Evolutionary conservation across 2,113 vertebrate species (phyloP), one percentile per base, ranked within the genome.

Genomic region (Sebastes fasciatus): DNA sequence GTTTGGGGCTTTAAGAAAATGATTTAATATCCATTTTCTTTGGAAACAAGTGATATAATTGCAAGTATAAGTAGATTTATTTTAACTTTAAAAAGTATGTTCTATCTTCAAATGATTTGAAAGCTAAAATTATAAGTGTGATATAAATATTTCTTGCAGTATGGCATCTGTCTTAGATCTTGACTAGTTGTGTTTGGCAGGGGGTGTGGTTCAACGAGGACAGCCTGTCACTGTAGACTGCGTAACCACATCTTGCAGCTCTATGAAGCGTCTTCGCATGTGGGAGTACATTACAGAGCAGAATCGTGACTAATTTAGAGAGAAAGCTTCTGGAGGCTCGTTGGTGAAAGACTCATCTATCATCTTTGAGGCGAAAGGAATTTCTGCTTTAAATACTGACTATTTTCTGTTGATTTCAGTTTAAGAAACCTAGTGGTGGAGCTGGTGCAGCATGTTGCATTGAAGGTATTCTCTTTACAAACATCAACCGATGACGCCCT

Each of bases 241-340:
- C 45, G n/a, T 64, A 52, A 52, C 12, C 16, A 66, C 23, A 69
- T 87, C 51, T 71, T 2, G 9, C 48, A 67, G 57, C 74, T 74
- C 54, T 60, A 55, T 60, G 43, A 63, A 77, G 70, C 74, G 40
- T 64, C 55, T 14, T 71, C 46, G 45, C 8, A 34, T 60, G 88
- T 89, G 85, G 88, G 80, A 69, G 86, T 57, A 64, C 17, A 26
- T 85, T 80, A 71, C 58, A 77, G 73, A 0, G 74, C 66, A 76
- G 77, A 77, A 85, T 90, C 80, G 74, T 89, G 90, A 91, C 89
- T 74, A 80, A 60, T n/a, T 34, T 34, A n/a, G 48, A 68, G 86
- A 19, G 45, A 65, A 84, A 82, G 52, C 64, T 72, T 48, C n/a
- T 12, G 58, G 57, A 64, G 14, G 54, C 34, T 60, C 10, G 52